These are phyloP conservation scores for Barypeithes pellucidus DNA, from an alignment of 2,888 invertebrate species.

Conservation along the genomic window DNA sequence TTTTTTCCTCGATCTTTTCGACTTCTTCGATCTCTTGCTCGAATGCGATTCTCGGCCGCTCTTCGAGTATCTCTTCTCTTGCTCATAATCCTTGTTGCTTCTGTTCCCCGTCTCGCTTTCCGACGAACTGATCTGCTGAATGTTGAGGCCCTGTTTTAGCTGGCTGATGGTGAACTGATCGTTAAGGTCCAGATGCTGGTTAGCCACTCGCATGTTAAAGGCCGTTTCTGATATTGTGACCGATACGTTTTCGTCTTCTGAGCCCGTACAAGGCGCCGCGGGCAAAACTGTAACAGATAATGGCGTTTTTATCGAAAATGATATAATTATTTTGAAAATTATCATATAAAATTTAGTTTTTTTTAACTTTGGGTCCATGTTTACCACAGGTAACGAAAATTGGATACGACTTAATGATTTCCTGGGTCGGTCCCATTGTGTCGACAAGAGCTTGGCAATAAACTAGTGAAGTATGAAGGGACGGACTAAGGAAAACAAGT, in stretches of 20 bases:
- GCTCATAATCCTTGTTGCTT: slow-evolving; percentile 59
- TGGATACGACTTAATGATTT: no score
- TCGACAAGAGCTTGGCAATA: no score
- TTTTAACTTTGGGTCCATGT: no score
- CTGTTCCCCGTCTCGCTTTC: slow-evolving; percentile 55
- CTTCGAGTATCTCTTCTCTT: slow-evolving; percentile 58
- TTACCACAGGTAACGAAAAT: no score
- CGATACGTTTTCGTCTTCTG: slow-evolving; percentile 70
- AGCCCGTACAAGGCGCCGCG: slow-evolving; percentile 58
- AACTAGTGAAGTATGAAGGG: no score
- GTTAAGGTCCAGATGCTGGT: slow-evolving; percentile 67
- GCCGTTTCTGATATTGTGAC: slow-evolving; percentile 68
- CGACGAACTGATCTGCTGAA: slow-evolving; percentile 61
- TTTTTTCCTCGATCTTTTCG: slow-evolving; percentile 59
- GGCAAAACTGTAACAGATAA: slow-evolving; percentile 51
- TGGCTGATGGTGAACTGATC: slow-evolving; percentile 69
- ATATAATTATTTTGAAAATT: no score
- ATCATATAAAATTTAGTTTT: no score
- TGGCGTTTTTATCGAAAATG: slow-evolving; percentile 49
- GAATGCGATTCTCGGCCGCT: slow-evolving; percentile 60
- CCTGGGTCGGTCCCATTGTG: no score
- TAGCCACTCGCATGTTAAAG: slow-evolving; percentile 65
- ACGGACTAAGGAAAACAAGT: no score
- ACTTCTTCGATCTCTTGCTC: slow-evolving; percentile 56
- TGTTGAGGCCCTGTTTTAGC: slow-evolving; percentile 64